Conservation (phyloP, 2,888 invertebrate genomes). For the Pterostichus madidus region DNA sequence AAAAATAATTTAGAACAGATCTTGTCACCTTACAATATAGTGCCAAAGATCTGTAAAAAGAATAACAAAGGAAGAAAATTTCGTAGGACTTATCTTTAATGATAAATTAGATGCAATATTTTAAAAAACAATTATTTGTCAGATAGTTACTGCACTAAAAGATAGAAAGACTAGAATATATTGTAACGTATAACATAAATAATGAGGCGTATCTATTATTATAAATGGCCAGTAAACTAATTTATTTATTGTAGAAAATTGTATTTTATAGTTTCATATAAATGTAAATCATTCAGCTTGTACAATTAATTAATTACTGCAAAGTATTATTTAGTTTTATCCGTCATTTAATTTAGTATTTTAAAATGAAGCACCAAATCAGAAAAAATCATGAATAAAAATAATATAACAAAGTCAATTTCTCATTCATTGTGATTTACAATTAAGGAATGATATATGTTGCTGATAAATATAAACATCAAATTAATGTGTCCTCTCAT, state of each 20-base stretch:
- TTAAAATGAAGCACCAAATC: conserved; percentile 21
- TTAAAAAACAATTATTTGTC: neutral
- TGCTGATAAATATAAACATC: conserved; percentile 57
- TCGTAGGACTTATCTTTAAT: too few relatives aligned
- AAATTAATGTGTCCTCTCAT: conserved; percentile 36
- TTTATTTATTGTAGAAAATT: conserved; percentile 34
- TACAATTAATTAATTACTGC: conserved; percentile 6
- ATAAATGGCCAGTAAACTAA: conserved; percentile 24
- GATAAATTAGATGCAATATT: too few relatives aligned
- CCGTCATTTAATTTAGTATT: conserved; percentile 1
- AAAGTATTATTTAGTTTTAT: neutral
- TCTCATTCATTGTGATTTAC: conserved; percentile 66
- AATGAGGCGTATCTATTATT: conserved; percentile 2
- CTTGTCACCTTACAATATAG: too few relatives aligned
- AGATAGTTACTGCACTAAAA: too few relatives aligned
- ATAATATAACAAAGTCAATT: conserved; percentile 65
- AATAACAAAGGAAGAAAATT: too few relatives aligned
- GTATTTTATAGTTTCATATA: conserved; percentile 34
- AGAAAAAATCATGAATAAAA: conserved; percentile 31
- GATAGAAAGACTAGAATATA: too few relatives aligned
- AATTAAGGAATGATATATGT: conserved; percentile 64
- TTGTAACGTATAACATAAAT: conserved; percentile 11
- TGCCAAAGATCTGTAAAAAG: too few relatives aligned
- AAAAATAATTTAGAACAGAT: too few relatives aligned
- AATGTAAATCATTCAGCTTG: conserved; percentile 36